phyloP scores from a whole-genome alignment of 2,113 vertebrate genomes.

The Osmerus eperlanus region DNA sequence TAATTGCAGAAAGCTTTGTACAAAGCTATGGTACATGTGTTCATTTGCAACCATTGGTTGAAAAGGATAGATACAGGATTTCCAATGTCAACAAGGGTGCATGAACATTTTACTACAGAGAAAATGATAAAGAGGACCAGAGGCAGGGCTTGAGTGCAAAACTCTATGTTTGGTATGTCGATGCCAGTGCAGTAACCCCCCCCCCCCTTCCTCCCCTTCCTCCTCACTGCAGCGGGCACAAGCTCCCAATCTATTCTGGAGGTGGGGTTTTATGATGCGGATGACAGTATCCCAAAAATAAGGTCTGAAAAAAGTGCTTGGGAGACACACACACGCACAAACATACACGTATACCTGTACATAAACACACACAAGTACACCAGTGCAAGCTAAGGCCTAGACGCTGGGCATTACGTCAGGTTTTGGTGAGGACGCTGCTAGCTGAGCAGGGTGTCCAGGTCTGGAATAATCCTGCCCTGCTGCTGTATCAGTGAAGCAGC shows the following conservation, averaged over 20 bases:
- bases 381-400: neutral
- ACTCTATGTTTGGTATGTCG: neutral
- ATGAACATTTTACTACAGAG: no score
- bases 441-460: conserved; percentile 10
- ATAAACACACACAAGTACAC: conserved; percentile 19
- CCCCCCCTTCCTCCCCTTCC: neutral
- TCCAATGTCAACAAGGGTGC: no score
- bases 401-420: conserved; percentile 23
- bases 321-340: neutral
- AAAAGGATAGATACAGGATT: no score
- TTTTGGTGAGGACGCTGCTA: neutral
- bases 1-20: no score
- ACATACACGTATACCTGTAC: conserved; percentile 25
- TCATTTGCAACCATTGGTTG: no score
- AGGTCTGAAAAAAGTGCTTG: conserved; percentile 10
- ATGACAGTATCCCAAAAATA: conserved; percentile 11
- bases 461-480: conserved; percentile 6
- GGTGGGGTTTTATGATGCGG: conserved; percentile 5
- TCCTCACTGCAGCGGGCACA: neutral
- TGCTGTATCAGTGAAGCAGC: neutral
- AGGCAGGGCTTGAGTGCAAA: neutral
- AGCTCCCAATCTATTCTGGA: conserved; percentile 5
- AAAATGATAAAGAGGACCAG: neutral
- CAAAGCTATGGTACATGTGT: no score
- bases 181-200: neutral